These are phyloP conservation scores for Monoplex corrugatus DNA, from an alignment of 2,888 invertebrate species.

Conservation along the genomic window DNA sequence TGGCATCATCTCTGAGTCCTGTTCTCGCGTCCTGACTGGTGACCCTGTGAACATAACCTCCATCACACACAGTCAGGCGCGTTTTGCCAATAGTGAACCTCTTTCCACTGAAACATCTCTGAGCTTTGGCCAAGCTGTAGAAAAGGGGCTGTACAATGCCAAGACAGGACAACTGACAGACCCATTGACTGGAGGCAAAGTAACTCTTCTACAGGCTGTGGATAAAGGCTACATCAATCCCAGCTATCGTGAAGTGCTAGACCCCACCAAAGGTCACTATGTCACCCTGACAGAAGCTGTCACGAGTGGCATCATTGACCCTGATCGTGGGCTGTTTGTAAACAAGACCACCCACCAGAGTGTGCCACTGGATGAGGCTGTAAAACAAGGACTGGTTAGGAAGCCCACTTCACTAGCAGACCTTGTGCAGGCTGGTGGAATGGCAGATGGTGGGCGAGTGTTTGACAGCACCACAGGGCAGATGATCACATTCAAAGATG, in stretches of 20 bases:
- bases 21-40: slow-evolving; percentile 70
- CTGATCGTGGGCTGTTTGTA: slow-evolving; percentile 86
- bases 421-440: slow-evolving; percentile 85
- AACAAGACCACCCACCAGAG: slow-evolving; percentile 89
- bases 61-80: slow-evolving; percentile 75
- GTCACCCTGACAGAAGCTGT: slow-evolving; percentile 96
- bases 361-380: slow-evolving; percentile 91
- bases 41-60: slow-evolving; percentile 73
- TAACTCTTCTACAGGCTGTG: slow-evolving; percentile 89
- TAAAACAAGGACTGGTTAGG: slow-evolving; percentile 86
- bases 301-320: slow-evolving; percentile 92
- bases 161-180: slow-evolving; percentile 82
- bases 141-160: slow-evolving; percentile 81
- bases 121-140: slow-evolving; percentile 80
- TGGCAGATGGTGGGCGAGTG: slow-evolving; percentile 83
- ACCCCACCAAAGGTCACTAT: slow-evolving; percentile 92
- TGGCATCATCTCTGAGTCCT: slow-evolving; percentile 68
- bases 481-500: slow-evolving; percentile 89
- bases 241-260: slow-evolving; percentile 88
- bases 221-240: slow-evolving; percentile 87
- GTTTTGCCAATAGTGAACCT: slow-evolving; percentile 71
- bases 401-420: slow-evolving; percentile 92
- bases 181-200: slow-evolving; percentile 80
- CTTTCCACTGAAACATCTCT: slow-evolving; percentile 70
- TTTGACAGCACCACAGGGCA: slow-evolving; percentile 90